phyloP scores from a whole-genome alignment of 2,797 vertebrate species.

The Dryobates pubescens region DNA sequence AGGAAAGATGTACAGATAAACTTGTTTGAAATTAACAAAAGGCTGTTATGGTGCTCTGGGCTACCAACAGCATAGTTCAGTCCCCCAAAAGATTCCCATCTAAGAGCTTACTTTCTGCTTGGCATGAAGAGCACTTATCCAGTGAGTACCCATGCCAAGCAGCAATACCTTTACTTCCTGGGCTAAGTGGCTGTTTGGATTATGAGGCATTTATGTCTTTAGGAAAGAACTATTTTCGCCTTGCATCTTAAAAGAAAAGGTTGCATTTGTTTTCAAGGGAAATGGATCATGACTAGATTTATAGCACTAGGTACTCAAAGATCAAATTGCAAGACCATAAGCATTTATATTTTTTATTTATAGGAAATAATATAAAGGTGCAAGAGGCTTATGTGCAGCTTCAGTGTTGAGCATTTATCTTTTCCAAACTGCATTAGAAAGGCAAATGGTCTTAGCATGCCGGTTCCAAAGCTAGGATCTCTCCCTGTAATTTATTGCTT shows the following conservation, averaged over 20 bases:
- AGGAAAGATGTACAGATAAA: background rate
- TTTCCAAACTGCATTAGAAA: constrained; percentile 47
- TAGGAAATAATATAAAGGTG: constrained; percentile 47
- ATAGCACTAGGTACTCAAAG: constrained; percentile 11
- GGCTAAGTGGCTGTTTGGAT: background rate
- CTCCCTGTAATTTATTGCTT: constrained; percentile 29
- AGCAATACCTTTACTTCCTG: background rate
- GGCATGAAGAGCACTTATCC: background rate
- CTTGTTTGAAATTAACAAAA: background rate
- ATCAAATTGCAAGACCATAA: background rate
- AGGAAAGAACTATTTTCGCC: constrained; percentile 24
- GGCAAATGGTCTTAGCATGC: constrained; percentile 33
- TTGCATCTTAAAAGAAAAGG: background rate
- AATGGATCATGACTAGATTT: constrained; percentile 50
- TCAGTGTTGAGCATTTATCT: constrained; percentile 34
- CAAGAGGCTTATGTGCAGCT: background rate
- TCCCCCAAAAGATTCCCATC: background rate
- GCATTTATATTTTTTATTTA: constrained; percentile 59
- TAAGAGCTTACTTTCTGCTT: background rate
- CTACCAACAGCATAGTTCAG: background rate
- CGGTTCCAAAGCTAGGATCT: constrained; percentile 14
- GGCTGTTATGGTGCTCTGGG: background rate
- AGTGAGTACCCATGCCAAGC: background rate
- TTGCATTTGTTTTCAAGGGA: constrained; percentile 32
- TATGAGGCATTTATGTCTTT: constrained; percentile 2